Conservation (phyloP, 2,888 invertebrate species). For the Myopa testacea region DNA sequence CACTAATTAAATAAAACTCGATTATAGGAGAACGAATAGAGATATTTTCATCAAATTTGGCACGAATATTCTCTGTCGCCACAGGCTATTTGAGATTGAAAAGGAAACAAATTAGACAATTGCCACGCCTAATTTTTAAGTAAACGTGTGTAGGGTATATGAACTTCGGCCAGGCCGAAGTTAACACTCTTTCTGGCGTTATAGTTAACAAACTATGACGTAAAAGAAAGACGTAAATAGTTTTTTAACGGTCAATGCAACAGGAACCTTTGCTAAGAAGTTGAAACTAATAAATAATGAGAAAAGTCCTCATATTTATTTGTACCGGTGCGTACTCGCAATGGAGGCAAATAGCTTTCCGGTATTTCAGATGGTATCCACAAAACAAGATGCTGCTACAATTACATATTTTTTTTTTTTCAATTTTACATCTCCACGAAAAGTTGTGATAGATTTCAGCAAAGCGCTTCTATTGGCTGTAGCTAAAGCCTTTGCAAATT, state of each 20-base stretch:
- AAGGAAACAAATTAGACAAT: too few species aligned
- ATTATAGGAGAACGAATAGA: too few species aligned
- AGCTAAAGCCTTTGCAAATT: not conserved
- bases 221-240: not conserved
- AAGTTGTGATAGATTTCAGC: not conserved
- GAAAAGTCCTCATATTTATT: slow-evolving; percentile 7
- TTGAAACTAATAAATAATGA: not conserved
- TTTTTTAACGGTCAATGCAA: not conserved
- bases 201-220: not conserved
- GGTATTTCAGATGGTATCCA: not conserved
- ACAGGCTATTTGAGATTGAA: too few species aligned
- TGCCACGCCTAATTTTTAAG: too few species aligned
- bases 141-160: too few species aligned
- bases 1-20: too few species aligned
- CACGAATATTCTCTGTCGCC: too few species aligned
- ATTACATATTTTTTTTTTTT: not conserved
- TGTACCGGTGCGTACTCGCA: not conserved
- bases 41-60: too few species aligned
- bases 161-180: too few species aligned
- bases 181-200: too few species aligned
- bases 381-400: slow-evolving; percentile 1
- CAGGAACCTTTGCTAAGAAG: not conserved
- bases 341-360: not conserved
- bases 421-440: not conserved
- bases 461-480: not conserved